phyloP scores from a whole-genome alignment of 2,113 vertebrate species.

The Pteruthius melanotis region DNA sequence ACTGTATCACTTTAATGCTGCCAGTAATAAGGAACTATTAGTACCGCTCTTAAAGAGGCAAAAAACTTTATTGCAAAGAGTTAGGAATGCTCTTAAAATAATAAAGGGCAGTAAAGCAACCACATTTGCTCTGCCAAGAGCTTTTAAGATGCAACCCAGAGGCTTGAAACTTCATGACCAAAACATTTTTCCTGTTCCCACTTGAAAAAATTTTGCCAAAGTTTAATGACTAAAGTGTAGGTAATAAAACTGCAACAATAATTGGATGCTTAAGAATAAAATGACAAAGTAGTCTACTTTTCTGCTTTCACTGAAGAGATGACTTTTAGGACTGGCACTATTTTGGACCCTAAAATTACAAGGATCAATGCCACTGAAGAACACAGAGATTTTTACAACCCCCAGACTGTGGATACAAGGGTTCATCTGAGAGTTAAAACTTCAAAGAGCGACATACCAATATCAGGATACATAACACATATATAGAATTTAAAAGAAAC shows the following conservation, averaged over 20 bases:
- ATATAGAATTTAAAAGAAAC: not conserved
- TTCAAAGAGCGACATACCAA: not conserved
- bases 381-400: not conserved
- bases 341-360: not conserved
- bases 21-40: constrained; percentile 9
- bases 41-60: constrained; percentile 7
- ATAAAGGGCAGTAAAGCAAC: not conserved
- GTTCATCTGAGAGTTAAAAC: not conserved
- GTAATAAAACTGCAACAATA: not conserved
- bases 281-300: not conserved
- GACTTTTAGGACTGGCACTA: not conserved
- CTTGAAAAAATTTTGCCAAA: not conserved
- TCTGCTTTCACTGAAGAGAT: not conserved
- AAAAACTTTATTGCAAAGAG: constrained; percentile 16
- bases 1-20: not conserved
- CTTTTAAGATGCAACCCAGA: constrained; percentile 74
- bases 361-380: not conserved
- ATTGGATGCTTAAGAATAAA: not conserved
- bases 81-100: constrained; percentile 39
- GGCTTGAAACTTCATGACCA: not conserved
- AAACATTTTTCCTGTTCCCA: not conserved
- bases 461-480: not conserved
- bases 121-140: constrained; percentile 9
- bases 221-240: not conserved
- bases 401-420: not conserved